Conservation (phyloP, 2,888 invertebrate genomes). For the Pristionchus arcanus region DNA sequence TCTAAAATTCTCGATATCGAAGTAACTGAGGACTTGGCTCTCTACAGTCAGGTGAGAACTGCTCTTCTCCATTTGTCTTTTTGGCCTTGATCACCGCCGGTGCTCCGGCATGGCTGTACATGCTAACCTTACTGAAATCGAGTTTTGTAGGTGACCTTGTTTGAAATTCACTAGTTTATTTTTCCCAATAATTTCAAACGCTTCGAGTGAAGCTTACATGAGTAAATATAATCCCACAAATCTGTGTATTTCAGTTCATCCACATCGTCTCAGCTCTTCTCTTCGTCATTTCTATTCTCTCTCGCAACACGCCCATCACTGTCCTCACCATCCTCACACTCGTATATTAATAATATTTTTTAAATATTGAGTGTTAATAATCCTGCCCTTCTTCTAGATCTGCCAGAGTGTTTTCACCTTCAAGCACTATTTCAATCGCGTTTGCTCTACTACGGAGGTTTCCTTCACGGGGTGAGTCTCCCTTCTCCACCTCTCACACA, state of each 20-base stretch:
- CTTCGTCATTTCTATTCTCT: constrained; percentile 3
- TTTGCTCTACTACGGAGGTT: neutral
- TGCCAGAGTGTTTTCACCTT: constrained; percentile 41
- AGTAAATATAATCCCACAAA: neutral
- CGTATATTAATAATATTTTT: neutral
- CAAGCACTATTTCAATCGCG: constrained; percentile 2
- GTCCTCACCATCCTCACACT: constrained; percentile 26
- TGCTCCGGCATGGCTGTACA: neutral
- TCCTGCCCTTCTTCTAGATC: neutral
- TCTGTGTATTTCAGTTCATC: neutral
- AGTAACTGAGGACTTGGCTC: constrained; percentile 1
- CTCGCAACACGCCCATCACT: constrained; percentile 36
- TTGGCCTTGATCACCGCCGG: neutral
- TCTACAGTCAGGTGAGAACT: constrained; percentile 18
- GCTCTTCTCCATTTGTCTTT: neutral
- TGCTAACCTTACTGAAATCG: neutral
- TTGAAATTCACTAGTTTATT: neutral
- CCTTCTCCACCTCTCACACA: too few species aligned
- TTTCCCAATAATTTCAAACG: neutral
- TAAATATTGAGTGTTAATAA: neutral
- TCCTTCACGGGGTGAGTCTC: constrained; percentile 25
- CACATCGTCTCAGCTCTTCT: constrained; percentile 36
- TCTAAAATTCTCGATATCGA: neutral
- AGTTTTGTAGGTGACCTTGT: neutral
- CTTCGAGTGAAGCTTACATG: too few species aligned